These are phyloP conservation scores for Aplocera efformata DNA, from an alignment of 2,888 invertebrate genomes.

Conservation along the genomic window DNA sequence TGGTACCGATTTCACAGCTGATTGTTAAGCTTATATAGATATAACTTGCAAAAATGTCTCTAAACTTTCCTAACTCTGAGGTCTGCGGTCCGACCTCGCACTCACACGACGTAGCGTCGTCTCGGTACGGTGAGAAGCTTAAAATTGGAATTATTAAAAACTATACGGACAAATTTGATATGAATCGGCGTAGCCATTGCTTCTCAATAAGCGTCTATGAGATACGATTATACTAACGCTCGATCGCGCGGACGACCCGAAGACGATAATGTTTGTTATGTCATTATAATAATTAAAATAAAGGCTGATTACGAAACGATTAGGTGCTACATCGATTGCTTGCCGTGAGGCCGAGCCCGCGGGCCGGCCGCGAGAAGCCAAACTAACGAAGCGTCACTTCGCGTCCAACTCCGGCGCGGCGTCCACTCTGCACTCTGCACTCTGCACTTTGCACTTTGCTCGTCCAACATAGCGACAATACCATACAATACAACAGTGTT, in stretches of 20 bases:
- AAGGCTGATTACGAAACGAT: conserved; percentile 38
- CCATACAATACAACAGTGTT: conserved; percentile 36
- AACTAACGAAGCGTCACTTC: conserved; percentile 44
- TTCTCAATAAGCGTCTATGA: conserved; percentile 71
- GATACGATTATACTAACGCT: conserved; percentile 70
- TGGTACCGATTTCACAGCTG: conserved; percentile 79
- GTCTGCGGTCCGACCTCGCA: conserved; percentile 53
- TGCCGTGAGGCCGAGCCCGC: conserved; percentile 39
- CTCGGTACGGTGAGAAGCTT: conserved; percentile 73
- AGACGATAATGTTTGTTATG: conserved; percentile 45
- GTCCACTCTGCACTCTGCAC: conserved; percentile 1
- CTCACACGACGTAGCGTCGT: conserved; percentile 53
- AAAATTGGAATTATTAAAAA: conserved; percentile 77
- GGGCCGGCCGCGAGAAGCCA: conserved; percentile 30
- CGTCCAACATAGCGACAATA: neutral
- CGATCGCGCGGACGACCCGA: conserved; percentile 56
- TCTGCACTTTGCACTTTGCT: neutral
- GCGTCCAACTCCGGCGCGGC: conserved; percentile 20
- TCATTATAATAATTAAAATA: conserved; percentile 40
- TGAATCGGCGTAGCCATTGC: conserved; percentile 77
- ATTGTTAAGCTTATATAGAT: conserved; percentile 76
- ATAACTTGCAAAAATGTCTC: conserved; percentile 73
- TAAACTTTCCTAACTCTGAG: conserved; percentile 63
- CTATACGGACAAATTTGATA: conserved; percentile 79
- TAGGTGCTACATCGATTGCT: conserved; percentile 46